These are phyloP conservation scores for Cichladusa arquata DNA, from an alignment of 2,113 vertebrate genomes.

Conservation along the genomic window DNA sequence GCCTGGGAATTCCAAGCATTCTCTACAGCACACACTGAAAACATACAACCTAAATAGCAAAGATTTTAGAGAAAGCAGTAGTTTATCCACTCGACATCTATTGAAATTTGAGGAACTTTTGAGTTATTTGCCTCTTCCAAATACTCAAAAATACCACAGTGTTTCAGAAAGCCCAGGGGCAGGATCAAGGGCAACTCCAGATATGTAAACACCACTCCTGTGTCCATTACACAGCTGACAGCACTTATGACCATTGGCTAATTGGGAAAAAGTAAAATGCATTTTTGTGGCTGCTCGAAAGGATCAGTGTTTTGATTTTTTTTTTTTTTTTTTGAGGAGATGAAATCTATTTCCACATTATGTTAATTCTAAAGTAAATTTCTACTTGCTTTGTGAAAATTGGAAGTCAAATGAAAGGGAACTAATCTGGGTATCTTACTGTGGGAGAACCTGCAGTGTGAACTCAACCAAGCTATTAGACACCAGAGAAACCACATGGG, in stretches of 20 bases:
- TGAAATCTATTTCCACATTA: neutral
- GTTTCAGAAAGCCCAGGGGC: neutral
- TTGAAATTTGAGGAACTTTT: neutral
- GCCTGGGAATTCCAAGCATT: neutral
- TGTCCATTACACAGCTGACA: neutral
- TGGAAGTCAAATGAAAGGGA: constrained; percentile 51
- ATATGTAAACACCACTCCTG: neutral
- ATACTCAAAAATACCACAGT: neutral
- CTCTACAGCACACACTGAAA: neutral
- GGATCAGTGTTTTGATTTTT: neutral
- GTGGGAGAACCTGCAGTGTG: constrained; percentile 26
- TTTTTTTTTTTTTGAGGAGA: neutral
- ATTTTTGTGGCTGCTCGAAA: neutral
- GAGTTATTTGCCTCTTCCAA: neutral
- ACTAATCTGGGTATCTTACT: constrained; percentile 46
- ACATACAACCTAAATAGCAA: neutral
- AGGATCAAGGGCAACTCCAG: neutral
- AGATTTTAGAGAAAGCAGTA: neutral
- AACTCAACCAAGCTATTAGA: constrained; percentile 52
- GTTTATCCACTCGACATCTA: neutral
- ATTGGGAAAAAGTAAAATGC: neutral
- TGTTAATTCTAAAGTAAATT: constrained; percentile 11
- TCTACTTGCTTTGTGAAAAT: constrained; percentile 2
- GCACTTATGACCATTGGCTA: neutral
- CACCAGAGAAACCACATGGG: constrained; percentile 40